phyloP scores from a whole-genome alignment of 2,113 vertebrate genomes.

The Gallinago paraguaiae region DNA sequence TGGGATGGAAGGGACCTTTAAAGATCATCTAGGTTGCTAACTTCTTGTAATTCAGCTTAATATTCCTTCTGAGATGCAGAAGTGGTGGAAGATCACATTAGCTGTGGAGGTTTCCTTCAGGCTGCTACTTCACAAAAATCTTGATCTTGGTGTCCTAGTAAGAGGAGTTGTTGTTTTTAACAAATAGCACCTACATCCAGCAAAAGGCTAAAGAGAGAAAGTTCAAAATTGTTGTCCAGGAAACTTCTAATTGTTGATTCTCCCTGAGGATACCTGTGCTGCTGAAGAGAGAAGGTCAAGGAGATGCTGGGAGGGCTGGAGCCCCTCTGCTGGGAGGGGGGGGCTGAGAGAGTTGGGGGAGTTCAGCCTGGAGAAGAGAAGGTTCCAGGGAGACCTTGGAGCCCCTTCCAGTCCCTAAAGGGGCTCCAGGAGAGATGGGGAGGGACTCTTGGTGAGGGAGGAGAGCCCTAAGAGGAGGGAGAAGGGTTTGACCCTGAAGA shows the following conservation, averaged over 20 bases:
- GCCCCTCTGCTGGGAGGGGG: too few species aligned
- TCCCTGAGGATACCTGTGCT: not conserved
- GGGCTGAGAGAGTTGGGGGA: too few species aligned
- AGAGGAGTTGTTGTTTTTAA: not conserved
- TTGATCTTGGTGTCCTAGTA: accelerated
- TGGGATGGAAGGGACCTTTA: too few species aligned
- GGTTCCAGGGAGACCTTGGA: too few species aligned
- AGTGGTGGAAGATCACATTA: not conserved
- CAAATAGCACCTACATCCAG: not conserved
- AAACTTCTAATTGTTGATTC: not conserved
- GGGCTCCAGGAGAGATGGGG: too few species aligned
- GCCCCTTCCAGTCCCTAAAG: too few species aligned
- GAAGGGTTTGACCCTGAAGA: too few species aligned
- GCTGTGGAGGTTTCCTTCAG: not conserved
- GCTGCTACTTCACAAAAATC: not conserved
- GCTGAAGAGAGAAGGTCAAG: not conserved
- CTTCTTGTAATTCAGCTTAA: not conserved
- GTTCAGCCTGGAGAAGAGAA: too few species aligned
- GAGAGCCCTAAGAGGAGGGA: too few species aligned
- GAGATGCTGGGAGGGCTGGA: too few species aligned
- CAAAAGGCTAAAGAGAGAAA: not conserved
- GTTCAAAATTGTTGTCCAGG: not conserved
- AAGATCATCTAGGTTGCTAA: accelerated
- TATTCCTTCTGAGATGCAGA: accelerated
- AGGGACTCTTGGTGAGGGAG: too few species aligned